Base-by-base conservation (phyloP, 2,888 invertebrate species). In the Drosophila fulvimacula region DNA sequence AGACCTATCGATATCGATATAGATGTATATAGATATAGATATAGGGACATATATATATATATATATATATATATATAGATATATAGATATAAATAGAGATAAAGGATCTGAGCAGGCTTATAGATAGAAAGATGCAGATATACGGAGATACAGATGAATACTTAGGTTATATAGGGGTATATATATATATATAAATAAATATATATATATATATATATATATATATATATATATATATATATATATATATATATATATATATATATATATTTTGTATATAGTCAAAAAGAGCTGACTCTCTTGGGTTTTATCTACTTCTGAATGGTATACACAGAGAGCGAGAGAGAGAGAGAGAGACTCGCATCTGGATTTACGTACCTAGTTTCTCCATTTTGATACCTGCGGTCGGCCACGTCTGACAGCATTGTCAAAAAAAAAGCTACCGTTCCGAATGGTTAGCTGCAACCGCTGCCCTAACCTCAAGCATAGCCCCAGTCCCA, bases 361-460 rank as follows among this genome's bases (percentile, higher is more conserved):
- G 19, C 63, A 53, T 55, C 65, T 88, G 66, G 67, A 75, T 75
- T 72, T 72, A 79, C 68, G 56, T 64, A 60, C 61, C 56, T 69
- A 64, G 15, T 11, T 34, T 48, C 34, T 56, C 52, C 32, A 46
- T 44, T 70, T 60, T 13, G 62, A 48, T 81, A 38, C 52, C 39
- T 88, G 85, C 79, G 88, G 76, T 82, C 70, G 61, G 51, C 42
- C 60, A 68, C 69, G 68, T 51, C 19, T 69, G 80, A 65, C 76
- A 62, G 74, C 64, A 78, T 78, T 83, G 78, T 81, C 74, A 77
- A 82, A 83, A 72, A 68, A 48, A 5, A 62, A 34, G 77, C 73
- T 66, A 76, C 70, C 66, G 73, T 67, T 56, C 53, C 55, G 49
- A 41, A 56, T 49, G 48, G 44, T 59, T 52, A 38, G 24, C 30